phyloP scores from a whole-genome alignment of 2,113 vertebrate genomes.

The Scatophagus argus region DNA sequence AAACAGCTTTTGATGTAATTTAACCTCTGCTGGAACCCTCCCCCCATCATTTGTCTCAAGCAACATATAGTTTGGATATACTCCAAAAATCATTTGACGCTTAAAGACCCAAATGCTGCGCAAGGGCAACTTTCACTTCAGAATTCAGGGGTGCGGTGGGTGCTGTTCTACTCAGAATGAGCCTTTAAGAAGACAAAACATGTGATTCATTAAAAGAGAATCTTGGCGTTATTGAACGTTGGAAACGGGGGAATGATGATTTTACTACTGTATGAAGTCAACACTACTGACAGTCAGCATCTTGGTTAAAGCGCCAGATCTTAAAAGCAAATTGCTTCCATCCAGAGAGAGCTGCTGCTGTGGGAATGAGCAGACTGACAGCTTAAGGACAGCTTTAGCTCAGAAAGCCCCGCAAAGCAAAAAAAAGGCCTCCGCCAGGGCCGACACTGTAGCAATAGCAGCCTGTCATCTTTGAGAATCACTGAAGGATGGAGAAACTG shows the following conservation, averaged over 20 bases:
- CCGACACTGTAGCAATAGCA: slow-evolving; percentile 28
- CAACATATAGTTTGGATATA: slow-evolving; percentile 28
- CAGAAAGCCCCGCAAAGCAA: slow-evolving; percentile 22
- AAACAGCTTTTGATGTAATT: slow-evolving; percentile 47
- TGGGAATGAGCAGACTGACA: slow-evolving; percentile 53
- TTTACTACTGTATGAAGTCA: background rate
- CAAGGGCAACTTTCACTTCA: background rate
- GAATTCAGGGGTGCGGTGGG: background rate
- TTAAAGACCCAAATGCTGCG: background rate
- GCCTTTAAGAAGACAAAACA: background rate
- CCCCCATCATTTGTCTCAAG: slow-evolving; percentile 21
- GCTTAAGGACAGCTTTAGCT: slow-evolving; percentile 32
- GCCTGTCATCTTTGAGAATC: slow-evolving; percentile 30
- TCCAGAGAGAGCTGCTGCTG: slow-evolving; percentile 17
- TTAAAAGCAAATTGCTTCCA: slow-evolving; percentile 56
- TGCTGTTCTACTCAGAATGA: background rate
- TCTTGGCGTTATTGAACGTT: background rate
- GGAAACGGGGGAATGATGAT: background rate
- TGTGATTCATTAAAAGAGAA: background rate
- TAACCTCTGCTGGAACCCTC: slow-evolving; percentile 25
- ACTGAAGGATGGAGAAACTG: slow-evolving; percentile 22
- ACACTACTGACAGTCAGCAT: background rate
- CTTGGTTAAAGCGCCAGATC: slow-evolving; percentile 9
- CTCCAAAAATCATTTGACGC: slow-evolving; percentile 23
- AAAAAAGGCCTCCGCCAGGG: slow-evolving; percentile 20